Evolutionary conservation across 2,113 vertebrate species (phyloP).

Genomic region (Tretioscincus oriximinensis): DNA sequence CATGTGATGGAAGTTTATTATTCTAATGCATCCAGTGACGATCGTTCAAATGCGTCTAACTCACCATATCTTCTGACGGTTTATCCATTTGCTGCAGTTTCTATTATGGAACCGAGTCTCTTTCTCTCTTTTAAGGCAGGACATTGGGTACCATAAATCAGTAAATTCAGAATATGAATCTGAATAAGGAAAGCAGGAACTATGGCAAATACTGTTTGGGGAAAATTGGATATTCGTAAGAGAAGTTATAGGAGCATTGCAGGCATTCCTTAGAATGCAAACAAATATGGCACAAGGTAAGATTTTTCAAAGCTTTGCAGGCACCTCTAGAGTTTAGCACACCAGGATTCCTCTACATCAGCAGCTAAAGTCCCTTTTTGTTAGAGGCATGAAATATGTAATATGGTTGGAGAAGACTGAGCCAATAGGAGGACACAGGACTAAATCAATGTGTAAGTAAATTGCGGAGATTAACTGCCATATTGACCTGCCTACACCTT

Average conservation of each 20-base stretch:
- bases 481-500: too few relatives aligned
- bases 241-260: neutral
- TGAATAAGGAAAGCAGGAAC: neutral
- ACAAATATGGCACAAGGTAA: neutral
- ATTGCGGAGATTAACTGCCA: too few relatives aligned
- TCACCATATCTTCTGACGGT: conserved; percentile 6
- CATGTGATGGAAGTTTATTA: conserved; percentile 18
- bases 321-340: too few relatives aligned
- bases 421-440: neutral
- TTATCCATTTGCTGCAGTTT: conserved; percentile 13
- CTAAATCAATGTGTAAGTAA: too few relatives aligned
- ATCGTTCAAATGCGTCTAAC: conserved; percentile 21
- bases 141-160: neutral
- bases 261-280: neutral
- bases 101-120: conserved; percentile 12
- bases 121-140: neutral
- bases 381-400: too few relatives aligned
- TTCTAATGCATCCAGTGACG: conserved; percentile 6
- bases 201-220: neutral
- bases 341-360: too few relatives aligned
- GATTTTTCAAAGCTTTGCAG: too few relatives aligned
- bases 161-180: neutral
- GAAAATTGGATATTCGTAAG: neutral
- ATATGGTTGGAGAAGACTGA: neutral
- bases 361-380: too few relatives aligned